These are phyloP conservation scores for Pristionchus exspectatus DNA, from an alignment of 2,888 invertebrate species.

Conservation along the genomic window DNA sequence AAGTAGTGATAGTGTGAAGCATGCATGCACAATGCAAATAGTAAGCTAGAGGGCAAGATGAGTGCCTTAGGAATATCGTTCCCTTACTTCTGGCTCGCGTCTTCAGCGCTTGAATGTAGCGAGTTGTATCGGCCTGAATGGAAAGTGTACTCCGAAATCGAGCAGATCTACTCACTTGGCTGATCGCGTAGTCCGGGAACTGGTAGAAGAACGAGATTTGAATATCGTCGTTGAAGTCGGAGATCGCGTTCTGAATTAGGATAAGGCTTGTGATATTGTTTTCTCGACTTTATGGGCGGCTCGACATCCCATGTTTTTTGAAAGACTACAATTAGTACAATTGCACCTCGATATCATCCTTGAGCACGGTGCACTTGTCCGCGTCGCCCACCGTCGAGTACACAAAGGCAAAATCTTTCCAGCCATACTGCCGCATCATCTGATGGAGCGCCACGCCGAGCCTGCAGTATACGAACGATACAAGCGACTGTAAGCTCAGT, in stretches of 20 bases:
- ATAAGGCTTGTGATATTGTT: no score
- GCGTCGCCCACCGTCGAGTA: conserved; percentile 64
- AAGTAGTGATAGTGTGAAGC: no score
- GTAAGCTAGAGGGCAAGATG: no score
- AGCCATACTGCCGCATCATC: conserved; percentile 64
- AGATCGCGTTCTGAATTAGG: conserved; percentile 21
- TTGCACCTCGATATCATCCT: conserved; percentile 65
- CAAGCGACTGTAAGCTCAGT: neutral
- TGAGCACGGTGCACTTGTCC: conserved; percentile 64
- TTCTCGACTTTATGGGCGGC: no score
- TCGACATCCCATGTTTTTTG: no score
- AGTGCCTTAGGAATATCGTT: neutral
- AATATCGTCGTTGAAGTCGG: conserved; percentile 49
- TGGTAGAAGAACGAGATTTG: conserved; percentile 52
- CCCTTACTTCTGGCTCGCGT: neutral
- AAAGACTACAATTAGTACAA: no score
- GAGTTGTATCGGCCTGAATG: neutral
- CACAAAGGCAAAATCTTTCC: conserved; percentile 69
- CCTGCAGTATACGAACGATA: neutral
- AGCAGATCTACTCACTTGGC: neutral
- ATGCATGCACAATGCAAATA: no score
- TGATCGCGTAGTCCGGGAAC: conserved; percentile 38
- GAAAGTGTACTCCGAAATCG: neutral
- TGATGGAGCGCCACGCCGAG: conserved; percentile 52
- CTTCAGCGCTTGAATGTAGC: neutral